These are phyloP conservation scores for Pristionchus entomophagus DNA, from an alignment of 2,888 invertebrate genomes.

Conservation along the genomic window DNA sequence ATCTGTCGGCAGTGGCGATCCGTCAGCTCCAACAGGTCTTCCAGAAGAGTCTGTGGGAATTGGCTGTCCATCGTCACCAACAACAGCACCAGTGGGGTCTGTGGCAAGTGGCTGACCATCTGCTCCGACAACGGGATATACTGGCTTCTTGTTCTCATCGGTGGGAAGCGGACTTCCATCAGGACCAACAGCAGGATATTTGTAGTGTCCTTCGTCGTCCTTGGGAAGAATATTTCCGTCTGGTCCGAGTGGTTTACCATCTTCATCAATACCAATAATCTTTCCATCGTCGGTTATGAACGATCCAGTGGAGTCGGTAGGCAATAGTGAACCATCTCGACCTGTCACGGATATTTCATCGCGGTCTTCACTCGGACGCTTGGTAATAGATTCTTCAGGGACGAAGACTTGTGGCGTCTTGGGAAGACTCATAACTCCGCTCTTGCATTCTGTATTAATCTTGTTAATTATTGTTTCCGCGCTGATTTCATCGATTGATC, in stretches of 20 bases:
- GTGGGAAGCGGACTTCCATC: constrained; percentile 60
- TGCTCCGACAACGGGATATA: constrained; percentile 33
- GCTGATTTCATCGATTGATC: neutral
- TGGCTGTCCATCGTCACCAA: constrained; percentile 47
- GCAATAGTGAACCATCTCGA: constrained; percentile 53
- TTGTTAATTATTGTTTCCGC: neutral
- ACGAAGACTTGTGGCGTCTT: neutral
- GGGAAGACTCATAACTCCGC: neutral
- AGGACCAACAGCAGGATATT: constrained; percentile 49
- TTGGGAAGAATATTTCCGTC: constrained; percentile 51
- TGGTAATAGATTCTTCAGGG: neutral
- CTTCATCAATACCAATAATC: constrained; percentile 44
- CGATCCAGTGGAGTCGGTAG: constrained; percentile 53
- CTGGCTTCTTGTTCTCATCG: constrained; percentile 48
- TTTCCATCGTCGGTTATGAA: constrained; percentile 55
- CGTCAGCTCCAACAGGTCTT: constrained; percentile 54
- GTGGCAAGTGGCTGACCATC: constrained; percentile 47
- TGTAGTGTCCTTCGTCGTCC: constrained; percentile 50
- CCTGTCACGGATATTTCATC: constrained; percentile 48
- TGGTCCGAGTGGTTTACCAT: constrained; percentile 27
- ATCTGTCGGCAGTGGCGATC: constrained; percentile 56
- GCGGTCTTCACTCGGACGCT: neutral
- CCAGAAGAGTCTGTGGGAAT: constrained; percentile 55
- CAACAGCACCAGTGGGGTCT: constrained; percentile 24
- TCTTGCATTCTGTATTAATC: neutral